Base-by-base conservation (phyloP, 2,888 invertebrate species). In the Polyommatus icarus region DNA sequence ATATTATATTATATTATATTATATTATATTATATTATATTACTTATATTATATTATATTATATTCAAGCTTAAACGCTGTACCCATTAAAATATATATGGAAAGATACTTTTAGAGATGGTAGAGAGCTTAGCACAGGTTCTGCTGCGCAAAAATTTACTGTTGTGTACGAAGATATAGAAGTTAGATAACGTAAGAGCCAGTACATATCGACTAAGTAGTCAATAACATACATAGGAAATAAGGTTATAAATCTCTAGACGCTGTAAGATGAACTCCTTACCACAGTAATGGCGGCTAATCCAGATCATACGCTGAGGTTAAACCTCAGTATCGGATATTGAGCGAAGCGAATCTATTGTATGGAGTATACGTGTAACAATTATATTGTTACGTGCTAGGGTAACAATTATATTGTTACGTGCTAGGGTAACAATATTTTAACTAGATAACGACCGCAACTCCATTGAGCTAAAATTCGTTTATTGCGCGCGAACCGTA, bases 231-330 rank as follows among this genome's bases (percentile, higher is more conserved):
- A 57, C 57, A 57, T 6, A 57, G 59, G n/a, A 59, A 59, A 59
- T 59, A 59, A n/a, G 59, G 6, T 59, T 7, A 20, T 59, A 59
- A 59, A 59, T 59, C 59, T 59, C 59, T 59, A 59, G 59, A 59
- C 59, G 20, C 7, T 59, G 59, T 59, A 59, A 59, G 59, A 59
- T 20, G 59, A 59, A 20, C 59, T 20, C 59, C 10, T 59, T 59
- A 59, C 59, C 59, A 20, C 76, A 50, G 79, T 79, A 79, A 80
- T 80, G 79, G 81, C 75, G 78, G 79, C 79, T 80, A 80, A 79
- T 80, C 78, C 67, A 78, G 79, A 80, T 81, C 78, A 59, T 76
- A 78, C 78, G 78, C 73, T 20, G 72, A 78, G 78, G 78, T 76
- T 77, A 77, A 71, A 61, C 71, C 71, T 76, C 61, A 59, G 8